Percentiles rank a stretch among this genome's conserved stretches.
Conservation (phyloP, 2,888 invertebrate species). For the Apamea monoglypha region DNA sequence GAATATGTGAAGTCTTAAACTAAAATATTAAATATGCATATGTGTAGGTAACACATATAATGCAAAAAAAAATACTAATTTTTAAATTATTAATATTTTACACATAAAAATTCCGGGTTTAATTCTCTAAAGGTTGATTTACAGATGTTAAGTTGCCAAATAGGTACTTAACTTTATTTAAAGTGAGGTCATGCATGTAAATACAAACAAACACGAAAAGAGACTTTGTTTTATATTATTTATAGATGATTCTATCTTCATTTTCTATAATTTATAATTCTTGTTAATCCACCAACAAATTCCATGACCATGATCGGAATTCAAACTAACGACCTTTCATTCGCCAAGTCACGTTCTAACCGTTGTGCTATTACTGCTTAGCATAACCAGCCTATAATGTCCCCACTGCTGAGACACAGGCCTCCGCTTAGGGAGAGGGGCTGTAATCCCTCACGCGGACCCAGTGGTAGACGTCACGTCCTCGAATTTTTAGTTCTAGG, state of each 20-base stretch:
- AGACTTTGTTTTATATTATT: background rate
- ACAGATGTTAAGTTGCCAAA: background rate
- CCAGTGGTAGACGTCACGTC: too few relatives aligned
- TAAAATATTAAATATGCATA: too few relatives aligned
- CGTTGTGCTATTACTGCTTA: background rate
- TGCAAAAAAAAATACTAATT: too few relatives aligned
- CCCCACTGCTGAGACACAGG: too few relatives aligned
- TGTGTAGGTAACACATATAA: too few relatives aligned
- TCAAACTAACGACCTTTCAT: background rate
- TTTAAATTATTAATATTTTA: too few relatives aligned
- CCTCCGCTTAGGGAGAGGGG: too few relatives aligned
- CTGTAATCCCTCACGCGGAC: too few relatives aligned
- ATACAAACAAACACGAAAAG: background rate
- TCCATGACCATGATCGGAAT: background rate
- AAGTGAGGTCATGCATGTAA: background rate
- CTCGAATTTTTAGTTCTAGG: too few relatives aligned
- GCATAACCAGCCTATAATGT: background rate
- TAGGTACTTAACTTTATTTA: background rate
- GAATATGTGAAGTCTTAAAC: too few relatives aligned
- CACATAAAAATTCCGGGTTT: too few relatives aligned
- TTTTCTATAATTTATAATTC: background rate
- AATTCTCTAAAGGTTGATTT: background rate
- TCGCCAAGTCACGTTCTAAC: background rate
- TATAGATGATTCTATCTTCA: background rate
- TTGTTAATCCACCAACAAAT: background rate